Conservation (phyloP, 2,888 invertebrate genomes). For the Biston betularia region DNA sequence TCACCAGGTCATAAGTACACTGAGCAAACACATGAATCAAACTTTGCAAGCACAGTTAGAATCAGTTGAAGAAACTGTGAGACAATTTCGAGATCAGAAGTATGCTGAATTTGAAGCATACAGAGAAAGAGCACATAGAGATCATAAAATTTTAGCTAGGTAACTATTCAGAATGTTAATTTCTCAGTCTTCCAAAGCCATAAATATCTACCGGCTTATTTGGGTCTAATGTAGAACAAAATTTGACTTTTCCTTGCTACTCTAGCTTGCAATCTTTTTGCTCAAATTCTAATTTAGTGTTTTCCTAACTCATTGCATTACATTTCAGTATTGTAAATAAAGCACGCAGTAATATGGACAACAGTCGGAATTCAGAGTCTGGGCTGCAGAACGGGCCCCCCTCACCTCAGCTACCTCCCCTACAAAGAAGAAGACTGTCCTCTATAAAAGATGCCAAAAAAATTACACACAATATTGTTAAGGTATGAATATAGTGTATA, state of each 20-base stretch:
- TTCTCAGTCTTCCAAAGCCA: too few relatives aligned
- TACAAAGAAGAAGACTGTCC: constrained; percentile 82
- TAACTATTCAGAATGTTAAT: constrained; percentile 53
- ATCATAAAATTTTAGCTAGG: constrained; percentile 89
- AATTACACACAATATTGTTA: constrained; percentile 65
- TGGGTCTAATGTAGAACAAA: too few relatives aligned
- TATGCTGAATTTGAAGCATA: constrained; percentile 91
- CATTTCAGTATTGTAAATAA: constrained; percentile 77
- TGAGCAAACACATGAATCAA: constrained; percentile 89
- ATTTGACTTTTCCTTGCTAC: too few relatives aligned
- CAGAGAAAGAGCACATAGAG: constrained; percentile 90
- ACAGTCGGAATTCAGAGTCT: constrained; percentile 59
- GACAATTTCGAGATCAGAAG: constrained; percentile 91
- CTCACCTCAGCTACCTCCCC: constrained; percentile 76
- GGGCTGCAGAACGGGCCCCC: constrained; percentile 72
- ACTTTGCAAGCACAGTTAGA: constrained; percentile 89
- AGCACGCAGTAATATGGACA: constrained; percentile 61
- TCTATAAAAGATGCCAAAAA: constrained; percentile 83
- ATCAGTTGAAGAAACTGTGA: constrained; percentile 91
- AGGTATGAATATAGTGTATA: constrained; percentile 56
- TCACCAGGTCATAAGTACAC: constrained; percentile 84
- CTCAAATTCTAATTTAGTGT: neutral
- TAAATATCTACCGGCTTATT: too few relatives aligned
- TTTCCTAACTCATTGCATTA: too few relatives aligned
- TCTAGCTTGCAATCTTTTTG: too few relatives aligned